Evolutionary conservation across 53 echinoderm and acorn worm genomes (phyloP).

Genomic region (Patiria pectinifera): DNA sequence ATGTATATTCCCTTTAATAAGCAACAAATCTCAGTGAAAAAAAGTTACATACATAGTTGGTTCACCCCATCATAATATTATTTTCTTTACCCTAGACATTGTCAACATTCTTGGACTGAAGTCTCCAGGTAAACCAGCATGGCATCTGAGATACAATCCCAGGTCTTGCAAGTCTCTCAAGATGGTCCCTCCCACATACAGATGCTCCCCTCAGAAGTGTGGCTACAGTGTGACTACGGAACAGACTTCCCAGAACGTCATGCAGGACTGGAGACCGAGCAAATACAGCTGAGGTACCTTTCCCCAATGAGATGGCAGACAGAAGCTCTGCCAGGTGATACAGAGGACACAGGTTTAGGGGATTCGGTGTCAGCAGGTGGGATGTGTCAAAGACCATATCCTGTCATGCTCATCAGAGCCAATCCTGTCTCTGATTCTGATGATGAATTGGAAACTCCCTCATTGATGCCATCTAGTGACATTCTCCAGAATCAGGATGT

Average conservation of each 20-base stretch:
- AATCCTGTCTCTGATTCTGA: not conserved
- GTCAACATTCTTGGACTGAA: not conserved
- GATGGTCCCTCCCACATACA: not conserved
- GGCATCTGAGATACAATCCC: not conserved
- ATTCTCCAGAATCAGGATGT: not conserved
- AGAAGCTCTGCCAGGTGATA: not conserved
- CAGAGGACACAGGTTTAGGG: not conserved
- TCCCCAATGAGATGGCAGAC: not conserved
- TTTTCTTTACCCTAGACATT: not conserved
- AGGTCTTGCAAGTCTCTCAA: not conserved
- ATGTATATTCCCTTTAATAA: too few species aligned
- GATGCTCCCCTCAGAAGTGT: not conserved
- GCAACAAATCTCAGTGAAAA: too few species aligned
- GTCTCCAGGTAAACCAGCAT: not conserved
- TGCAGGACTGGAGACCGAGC: not conserved
- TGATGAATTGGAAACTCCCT: not conserved
- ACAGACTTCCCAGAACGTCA: not conserved
- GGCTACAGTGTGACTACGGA: not conserved
- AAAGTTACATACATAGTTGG: not conserved
- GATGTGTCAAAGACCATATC: conserved; percentile 1
- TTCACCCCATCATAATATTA: not conserved
- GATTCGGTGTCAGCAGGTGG: conserved; percentile 7
- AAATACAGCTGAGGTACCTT: not conserved
- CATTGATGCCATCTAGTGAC: not conserved
- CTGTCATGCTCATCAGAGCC: conserved; percentile 27